Evolutionary conservation across 2,888 invertebrate species (phyloP), one percentile per base, ranked within the genome.

Genomic region (Torymus auratus): DNA sequence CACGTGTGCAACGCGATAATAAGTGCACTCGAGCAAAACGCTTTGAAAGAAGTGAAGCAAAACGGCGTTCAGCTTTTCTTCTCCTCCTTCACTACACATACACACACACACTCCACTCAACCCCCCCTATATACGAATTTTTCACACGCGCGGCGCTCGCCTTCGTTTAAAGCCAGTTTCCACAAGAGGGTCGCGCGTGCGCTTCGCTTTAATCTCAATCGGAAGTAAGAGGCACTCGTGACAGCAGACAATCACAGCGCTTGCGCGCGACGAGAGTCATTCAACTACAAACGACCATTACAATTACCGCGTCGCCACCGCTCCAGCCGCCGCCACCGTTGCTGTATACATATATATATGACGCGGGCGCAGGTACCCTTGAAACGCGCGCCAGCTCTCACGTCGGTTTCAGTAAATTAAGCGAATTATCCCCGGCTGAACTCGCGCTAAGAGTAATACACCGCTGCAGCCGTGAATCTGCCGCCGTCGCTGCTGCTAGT

Each of bases 221-320:
- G 80, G 83, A 84, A 84, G 84, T 84, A 86, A 85, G 86, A 84
- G 84, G 81, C 81, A 84, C 85, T 86, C 81, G 83, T 85, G 82
- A 84, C 87, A 68, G 85, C 83, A 86, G 84, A 87, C 85, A 87
- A 87, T 87, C 84, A 84, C 86, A 81, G 84, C 84, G 84, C 83
- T 23, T 17, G 69, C n/a, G 60, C n/a, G 60, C 68, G 83, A 84
- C 86, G 83, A 89, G 88, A 85, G 86, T 88, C 88, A 86, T 89
- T 89, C 89, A 88, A 89, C 88, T 89, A 89, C 88, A 88, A 89
- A 89, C 88, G 89, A 89, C 89, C 89, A 89, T 88, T 89, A 89
- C 89, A 89, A 89, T 89, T 89, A 88, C 83, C 80, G 71, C 62
- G 80, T 70, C 20, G 65, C 52, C 55, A 58, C 64, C 69, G 52